Base-by-base conservation (phyloP, 1,140 invertebrate species). In the Papilio glaucus region DNA sequence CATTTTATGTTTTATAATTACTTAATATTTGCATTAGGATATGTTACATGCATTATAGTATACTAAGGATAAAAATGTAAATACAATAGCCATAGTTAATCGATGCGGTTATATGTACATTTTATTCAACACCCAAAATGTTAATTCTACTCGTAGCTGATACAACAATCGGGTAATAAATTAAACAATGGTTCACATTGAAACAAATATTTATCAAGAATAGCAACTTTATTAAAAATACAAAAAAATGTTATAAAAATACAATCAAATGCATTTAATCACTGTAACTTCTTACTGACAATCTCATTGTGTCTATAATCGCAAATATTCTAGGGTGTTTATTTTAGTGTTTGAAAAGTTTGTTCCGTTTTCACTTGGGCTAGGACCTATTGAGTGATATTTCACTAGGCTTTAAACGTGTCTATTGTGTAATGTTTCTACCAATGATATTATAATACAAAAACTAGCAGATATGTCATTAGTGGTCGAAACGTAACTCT, bases 151-250 rank as follows among this genome's bases (percentile, higher is more conserved):
- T 69, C 37, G 0, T 41, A 41, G 29, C 67, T 29, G 26, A 37
- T 53, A 69, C 67, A 69, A 49, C n/a, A 53, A 69, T 69, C 45
- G 29, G 67, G 39, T 45, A 29, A 45, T 29, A 29, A 33, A 37
- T 10, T n/a, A n/a, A 49, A 69, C 21, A 37, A 33, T 33, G 72
- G 9, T 41, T 45, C 49, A 71, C 80, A 90, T 85, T 85, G 72
- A 92, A 89, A 90, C 86, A 81, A 87, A 60, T 75, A 72, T 67
- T 57, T 87, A 85, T 85, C 84, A 89, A 90, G 88, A 90, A 92
- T 91, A 91, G 89, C 87, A 92, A 91, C 88, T 92, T 92, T 92
- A 92, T 92, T 87, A 87, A 91, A 92, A 90, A 91, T 90, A 92
- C 88, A 92, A 91, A 92, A 57, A 33, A 89, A 85, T 86, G 81